Evolutionary conservation across 2,113 vertebrate species (phyloP).

Genomic region (Taurulus bubalis): DNA sequence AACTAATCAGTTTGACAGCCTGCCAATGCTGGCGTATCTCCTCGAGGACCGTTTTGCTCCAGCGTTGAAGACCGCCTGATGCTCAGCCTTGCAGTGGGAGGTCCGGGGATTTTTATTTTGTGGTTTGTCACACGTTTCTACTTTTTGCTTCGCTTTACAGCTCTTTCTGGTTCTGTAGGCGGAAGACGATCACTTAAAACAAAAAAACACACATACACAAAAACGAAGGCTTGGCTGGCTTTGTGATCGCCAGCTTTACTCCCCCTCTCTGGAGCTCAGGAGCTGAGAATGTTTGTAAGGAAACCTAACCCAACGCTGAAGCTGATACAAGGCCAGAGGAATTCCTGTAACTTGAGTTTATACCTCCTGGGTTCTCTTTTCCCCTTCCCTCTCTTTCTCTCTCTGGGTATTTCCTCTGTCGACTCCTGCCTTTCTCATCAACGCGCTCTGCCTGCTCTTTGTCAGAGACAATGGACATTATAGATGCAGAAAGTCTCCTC

Average conservation of each 20-base stretch:
- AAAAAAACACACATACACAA: too few species aligned
- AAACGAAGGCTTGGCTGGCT: slow-evolving; percentile 28
- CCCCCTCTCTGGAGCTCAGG: slow-evolving; percentile 33
- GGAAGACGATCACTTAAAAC: slow-evolving; percentile 14
- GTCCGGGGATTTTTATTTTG: not conserved
- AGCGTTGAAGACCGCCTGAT: not conserved
- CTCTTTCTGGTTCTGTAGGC: not conserved
- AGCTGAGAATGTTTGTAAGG: slow-evolving; percentile 72
- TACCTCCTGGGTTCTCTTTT: slow-evolving; percentile 76
- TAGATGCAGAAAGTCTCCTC: slow-evolving; percentile 55
- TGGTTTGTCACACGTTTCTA: not conserved
- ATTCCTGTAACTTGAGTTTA: slow-evolving; percentile 82
- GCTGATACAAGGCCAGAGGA: slow-evolving; percentile 78
- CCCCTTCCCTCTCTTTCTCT: slow-evolving; percentile 36
- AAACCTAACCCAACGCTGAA: slow-evolving; percentile 76
- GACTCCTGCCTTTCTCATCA: slow-evolving; percentile 75
- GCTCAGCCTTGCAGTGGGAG: slow-evolving; percentile 3
- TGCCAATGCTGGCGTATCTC: slow-evolving; percentile 14
- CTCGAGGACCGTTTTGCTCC: slow-evolving; percentile 7
- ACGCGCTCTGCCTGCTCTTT: slow-evolving; percentile 50
- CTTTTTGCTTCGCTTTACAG: not conserved
- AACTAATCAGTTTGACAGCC: slow-evolving; percentile 61
- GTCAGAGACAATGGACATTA: slow-evolving; percentile 56
- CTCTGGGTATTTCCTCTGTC: slow-evolving; percentile 69
- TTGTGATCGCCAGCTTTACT: slow-evolving; percentile 23